Evolutionary conservation across 2,888 invertebrate genomes (phyloP), one percentile per base, ranked within the genome.

Genomic region (Helleia helle): DNA sequence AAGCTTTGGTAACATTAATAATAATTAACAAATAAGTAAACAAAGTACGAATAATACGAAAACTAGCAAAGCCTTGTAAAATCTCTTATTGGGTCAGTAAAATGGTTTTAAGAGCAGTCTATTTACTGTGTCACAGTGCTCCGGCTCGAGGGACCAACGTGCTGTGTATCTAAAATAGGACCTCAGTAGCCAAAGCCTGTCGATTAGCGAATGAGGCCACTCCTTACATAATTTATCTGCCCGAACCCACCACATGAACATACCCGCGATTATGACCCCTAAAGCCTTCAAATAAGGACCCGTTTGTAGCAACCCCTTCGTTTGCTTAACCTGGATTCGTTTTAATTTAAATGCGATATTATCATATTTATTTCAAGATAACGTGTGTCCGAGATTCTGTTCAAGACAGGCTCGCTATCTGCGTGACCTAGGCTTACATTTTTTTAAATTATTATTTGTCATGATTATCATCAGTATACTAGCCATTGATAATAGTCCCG

Each of bases 131-230:
- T n/a, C n/a, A 22, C 11, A 11, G 34, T n/a, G n/a, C n/a, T n/a
- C n/a, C n/a, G n/a, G 13, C 34, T 18, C 34, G 22, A 2, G 34
- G 34, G 34, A 34, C 34, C 15, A 12, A 22, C 7, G 11, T 12
- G 18, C 34, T n/a, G 34, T 17, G 18, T 17, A 8, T 18, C 7
- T 12, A 12, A 34, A 34, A 9, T 11, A 8, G 22, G 34, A 12
- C 22, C 22, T 3, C 34, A 40, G 25, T 6, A 11, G 15, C 39
- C 12, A 25, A 39, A 40, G 39, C 39, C 15, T 30, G 30, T 24
- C 30, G 38, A 30, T 39, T 29, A 29, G 24, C 30, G 31, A 40
- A 40, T 18, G 39, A 30, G 39, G 39, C 39, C 25, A 39, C 30
- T 39, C 29, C 24, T 39, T 30, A 15, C 24, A 25, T 24, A 24